Percentiles rank a stretch among this genome's conserved stretches.
phyloP scores from a whole-genome alignment of 2,113 vertebrate species.

The Seriola rivoliana region DNA sequence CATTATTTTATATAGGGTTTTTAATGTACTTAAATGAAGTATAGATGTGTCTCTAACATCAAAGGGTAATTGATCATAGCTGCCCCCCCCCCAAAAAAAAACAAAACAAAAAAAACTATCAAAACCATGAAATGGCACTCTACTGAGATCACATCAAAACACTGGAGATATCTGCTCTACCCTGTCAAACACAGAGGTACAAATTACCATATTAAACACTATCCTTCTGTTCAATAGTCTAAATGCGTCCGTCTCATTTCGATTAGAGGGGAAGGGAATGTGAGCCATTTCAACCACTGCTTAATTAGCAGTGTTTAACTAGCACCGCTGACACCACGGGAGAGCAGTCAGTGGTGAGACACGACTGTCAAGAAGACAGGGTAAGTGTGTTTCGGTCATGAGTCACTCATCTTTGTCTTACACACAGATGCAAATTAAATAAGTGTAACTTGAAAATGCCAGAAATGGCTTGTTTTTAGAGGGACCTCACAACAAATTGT shows the following conservation, averaged over 20 bases:
- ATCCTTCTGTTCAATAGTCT: slow-evolving; percentile 29
- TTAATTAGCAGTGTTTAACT: slow-evolving; percentile 65
- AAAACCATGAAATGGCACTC: slow-evolving; percentile 12
- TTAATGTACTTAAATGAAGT: slow-evolving; percentile 15
- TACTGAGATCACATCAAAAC: slow-evolving; percentile 32
- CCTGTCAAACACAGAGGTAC: slow-evolving; percentile 28
- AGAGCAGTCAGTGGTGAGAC: slow-evolving; percentile 46
- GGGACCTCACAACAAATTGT: not conserved
- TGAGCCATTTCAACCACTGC: slow-evolving; percentile 45
- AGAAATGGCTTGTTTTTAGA: not conserved
- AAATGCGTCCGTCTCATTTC: slow-evolving; percentile 35
- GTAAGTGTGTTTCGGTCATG: slow-evolving; percentile 17
- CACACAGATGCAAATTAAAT: slow-evolving; percentile 16
- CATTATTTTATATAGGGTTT: slow-evolving; percentile 24
- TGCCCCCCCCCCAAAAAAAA: not conserved
- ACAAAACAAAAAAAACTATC: too few relatives aligned
- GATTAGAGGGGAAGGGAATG: slow-evolving; percentile 38
- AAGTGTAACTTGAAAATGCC: not conserved
- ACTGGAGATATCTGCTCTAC: slow-evolving; percentile 23
- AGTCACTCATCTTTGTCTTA: slow-evolving; percentile 37
- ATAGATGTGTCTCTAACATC: slow-evolving; percentile 11
- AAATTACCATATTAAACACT: slow-evolving; percentile 57
- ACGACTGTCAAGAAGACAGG: slow-evolving; percentile 37
- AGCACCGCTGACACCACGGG: slow-evolving; percentile 27
- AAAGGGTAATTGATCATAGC: slow-evolving; percentile 26